A percentile compares a stretch with the other conserved stretches of the same genome.
Conservation (phyloP, 1,140 invertebrate genomes). For the Oscheius sp. region DNA sequence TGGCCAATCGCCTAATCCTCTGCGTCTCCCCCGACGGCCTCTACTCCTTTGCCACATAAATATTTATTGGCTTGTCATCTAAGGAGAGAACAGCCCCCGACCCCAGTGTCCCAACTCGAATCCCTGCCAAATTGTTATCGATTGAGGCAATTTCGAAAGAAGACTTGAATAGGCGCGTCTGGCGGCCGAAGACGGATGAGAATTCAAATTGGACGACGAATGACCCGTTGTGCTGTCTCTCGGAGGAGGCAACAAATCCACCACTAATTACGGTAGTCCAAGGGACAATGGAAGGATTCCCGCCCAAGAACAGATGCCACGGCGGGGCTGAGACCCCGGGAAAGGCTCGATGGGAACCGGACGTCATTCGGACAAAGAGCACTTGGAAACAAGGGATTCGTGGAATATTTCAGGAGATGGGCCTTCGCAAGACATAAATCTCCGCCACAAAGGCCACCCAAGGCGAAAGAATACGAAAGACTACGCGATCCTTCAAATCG, state of each 20-base stretch:
- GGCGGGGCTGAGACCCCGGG: no score
- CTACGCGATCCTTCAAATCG: no score
- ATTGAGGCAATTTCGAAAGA: neutral
- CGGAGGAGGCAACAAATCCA: neutral
- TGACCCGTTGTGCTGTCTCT: neutral
- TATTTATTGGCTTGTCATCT: conserved; percentile 7
- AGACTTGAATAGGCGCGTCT: neutral
- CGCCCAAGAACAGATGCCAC: neutral
- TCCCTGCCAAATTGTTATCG: neutral
- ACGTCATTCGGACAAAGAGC: neutral
- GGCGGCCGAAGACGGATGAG: neutral
- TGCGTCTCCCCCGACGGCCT: neutral
- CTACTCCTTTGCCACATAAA: neutral
- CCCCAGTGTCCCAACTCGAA: neutral
- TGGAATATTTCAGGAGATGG: neutral
- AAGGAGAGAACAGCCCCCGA: neutral
- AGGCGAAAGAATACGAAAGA: no score
- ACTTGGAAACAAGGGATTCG: neutral
- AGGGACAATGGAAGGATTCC: neutral
- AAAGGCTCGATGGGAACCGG: no score
- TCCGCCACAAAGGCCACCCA: no score
- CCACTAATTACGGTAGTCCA: neutral
- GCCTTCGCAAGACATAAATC: neutral
- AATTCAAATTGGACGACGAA: neutral
- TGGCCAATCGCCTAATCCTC: neutral